Evolutionary conservation across 2,888 invertebrate genomes (phyloP).

Genomic region (Fragum whitleyi): DNA sequence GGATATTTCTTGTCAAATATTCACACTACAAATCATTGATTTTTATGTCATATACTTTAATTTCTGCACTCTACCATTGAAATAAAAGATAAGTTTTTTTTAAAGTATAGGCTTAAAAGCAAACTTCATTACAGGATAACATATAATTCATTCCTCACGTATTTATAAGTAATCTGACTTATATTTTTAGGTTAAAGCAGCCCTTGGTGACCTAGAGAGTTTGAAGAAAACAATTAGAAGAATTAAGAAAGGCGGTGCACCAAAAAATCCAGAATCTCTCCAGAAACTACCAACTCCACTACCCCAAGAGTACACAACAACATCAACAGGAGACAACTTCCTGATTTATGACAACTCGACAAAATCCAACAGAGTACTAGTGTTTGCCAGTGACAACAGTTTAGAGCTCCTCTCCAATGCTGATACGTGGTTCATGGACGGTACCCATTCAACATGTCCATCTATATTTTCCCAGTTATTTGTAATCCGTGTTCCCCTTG

Average conservation of each 20-base stretch:
- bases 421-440: conserved; percentile 43
- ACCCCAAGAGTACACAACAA: conserved; percentile 23
- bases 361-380: background rate
- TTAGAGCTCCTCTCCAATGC: conserved; percentile 27
- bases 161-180: background rate
- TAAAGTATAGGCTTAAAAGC: too few species aligned
- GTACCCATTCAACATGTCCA: conserved; percentile 36
- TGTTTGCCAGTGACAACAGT: conserved; percentile 28
- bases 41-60: too few species aligned
- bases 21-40: too few species aligned
- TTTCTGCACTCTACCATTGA: too few species aligned
- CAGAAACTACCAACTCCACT: conserved; percentile 23
- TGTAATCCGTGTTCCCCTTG: conserved; percentile 23
- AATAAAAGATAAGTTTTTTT: too few species aligned
- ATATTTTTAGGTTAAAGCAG: conserved; percentile 5
- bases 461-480: conserved; percentile 25
- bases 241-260: conserved; percentile 8
- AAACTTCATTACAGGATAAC: too few species aligned
- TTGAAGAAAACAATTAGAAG: conserved; percentile 21
- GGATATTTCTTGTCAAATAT: too few species aligned
- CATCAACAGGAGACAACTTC: background rate
- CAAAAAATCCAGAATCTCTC: background rate
- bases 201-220: conserved; percentile 2
- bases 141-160: too few species aligned
- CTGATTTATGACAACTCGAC: conserved; percentile 38